These are phyloP conservation scores for Amphiduros pacificus DNA, from an alignment of 2,888 invertebrate genomes.

Conservation along the genomic window DNA sequence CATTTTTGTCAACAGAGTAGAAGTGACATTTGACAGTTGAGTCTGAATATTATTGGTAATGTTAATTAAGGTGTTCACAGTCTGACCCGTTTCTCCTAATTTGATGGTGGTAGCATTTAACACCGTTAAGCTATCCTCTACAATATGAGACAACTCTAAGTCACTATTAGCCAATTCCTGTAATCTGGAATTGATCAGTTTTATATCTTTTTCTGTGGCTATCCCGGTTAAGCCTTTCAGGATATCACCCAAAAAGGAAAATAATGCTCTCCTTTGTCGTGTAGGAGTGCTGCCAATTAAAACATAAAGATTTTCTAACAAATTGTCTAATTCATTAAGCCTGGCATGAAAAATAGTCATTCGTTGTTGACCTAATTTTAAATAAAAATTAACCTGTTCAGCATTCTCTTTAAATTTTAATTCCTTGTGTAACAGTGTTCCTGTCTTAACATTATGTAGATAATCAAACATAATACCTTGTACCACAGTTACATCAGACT, in stretches of 20 bases:
- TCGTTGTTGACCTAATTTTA: too few relatives aligned
- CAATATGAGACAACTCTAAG: neutral
- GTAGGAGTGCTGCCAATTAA: neutral
- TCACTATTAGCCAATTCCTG: neutral
- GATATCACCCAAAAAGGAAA: neutral
- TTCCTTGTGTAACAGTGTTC: neutral
- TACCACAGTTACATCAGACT: too few relatives aligned
- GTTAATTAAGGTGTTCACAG: neutral
- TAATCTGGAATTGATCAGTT: neutral
- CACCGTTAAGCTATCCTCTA: neutral
- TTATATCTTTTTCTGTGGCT: neutral
- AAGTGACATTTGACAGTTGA: neutral
- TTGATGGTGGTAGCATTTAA: neutral
- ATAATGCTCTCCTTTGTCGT: neutral
- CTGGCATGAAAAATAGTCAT: neutral
- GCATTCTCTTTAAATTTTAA: neutral
- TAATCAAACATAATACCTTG: neutral
- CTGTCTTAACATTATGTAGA: neutral
- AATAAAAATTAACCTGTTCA: too few relatives aligned
- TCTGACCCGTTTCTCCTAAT: neutral
- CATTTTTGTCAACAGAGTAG: neutral
- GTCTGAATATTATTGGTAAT: neutral
- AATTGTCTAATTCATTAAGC: neutral
- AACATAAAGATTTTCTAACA: neutral
- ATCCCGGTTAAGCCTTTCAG: neutral